Evolutionary conservation across 2,797 vertebrate genomes (phyloP).

Genomic region (Hoplostethus atlanticus): DNA sequence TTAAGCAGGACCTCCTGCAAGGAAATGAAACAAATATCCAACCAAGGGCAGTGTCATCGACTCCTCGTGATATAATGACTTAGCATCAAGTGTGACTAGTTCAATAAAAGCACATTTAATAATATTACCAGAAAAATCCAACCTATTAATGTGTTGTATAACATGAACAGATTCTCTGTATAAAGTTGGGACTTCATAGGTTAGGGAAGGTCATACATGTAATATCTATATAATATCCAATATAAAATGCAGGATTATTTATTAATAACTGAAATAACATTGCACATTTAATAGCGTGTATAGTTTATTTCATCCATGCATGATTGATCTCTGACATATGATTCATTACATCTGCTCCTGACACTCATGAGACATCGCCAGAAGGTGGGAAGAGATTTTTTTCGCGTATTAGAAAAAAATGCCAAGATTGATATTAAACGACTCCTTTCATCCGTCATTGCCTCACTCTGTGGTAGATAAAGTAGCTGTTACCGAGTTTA

Average conservation of each 20-base stretch:
- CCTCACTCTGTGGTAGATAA: background rate
- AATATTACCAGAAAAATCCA: too few species aligned
- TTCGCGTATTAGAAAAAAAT: background rate
- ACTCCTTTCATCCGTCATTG: background rate
- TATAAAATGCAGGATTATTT: too few species aligned
- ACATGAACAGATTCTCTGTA: too few species aligned
- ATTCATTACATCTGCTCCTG: background rate
- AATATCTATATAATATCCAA: too few species aligned
- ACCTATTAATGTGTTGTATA: too few species aligned
- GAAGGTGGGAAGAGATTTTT: background rate
- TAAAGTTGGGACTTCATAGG: too few species aligned
- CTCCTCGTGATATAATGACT: background rate
- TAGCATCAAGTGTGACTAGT: too few species aligned
- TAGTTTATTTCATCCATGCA: background rate
- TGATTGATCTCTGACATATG: background rate
- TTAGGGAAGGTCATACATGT: too few species aligned
- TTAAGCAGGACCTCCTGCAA: slow-evolving; percentile 32
- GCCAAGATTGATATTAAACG: background rate
- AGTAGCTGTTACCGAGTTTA: background rate
- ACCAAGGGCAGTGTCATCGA: background rate
- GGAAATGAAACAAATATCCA: slow-evolving; percentile 29
- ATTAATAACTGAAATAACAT: background rate
- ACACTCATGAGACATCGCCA: background rate
- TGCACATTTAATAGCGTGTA: background rate
- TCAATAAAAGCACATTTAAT: too few species aligned